Conservation (phyloP, 1,140 invertebrate species). For the Lepidostoma basale region DNA sequence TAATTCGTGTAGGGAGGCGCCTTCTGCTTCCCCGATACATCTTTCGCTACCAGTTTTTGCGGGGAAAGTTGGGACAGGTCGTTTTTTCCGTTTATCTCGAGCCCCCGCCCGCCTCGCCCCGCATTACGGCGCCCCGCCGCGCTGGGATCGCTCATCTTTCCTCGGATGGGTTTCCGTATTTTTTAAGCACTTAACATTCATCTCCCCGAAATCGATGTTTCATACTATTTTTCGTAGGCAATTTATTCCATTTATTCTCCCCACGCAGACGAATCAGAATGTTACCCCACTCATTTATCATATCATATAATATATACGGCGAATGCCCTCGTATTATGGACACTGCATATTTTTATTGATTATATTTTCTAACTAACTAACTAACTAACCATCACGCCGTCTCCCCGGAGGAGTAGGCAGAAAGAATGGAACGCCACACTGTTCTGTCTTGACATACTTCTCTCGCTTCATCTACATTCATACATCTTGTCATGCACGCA, state of each 20-base stretch:
- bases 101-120: neutral
- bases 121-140: neutral
- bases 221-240: neutral
- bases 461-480: too few relatives aligned
- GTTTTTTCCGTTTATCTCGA: constrained; percentile 18
- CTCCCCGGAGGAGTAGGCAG: too few relatives aligned
- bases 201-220: constrained; percentile 2
- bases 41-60: neutral
- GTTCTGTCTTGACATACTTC: too few relatives aligned
- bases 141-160: neutral
- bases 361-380: too few relatives aligned
- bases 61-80: constrained; percentile 13
- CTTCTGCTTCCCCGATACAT: neutral
- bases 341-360: too few relatives aligned
- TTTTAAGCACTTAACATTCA: constrained; percentile 8
- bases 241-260: neutral
- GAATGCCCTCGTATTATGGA: neutral
- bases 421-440: too few relatives aligned
- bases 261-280: neutral
- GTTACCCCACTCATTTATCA: too few relatives aligned
- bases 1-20: neutral
- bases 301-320: too few relatives aligned
- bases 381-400: too few relatives aligned
- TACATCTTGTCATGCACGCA: too few relatives aligned
- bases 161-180: too few relatives aligned